Evolutionary conservation across 2,113 vertebrate genomes (phyloP), one percentile per base, ranked within the genome.

Genomic region (Agelaius tricolor): DNA sequence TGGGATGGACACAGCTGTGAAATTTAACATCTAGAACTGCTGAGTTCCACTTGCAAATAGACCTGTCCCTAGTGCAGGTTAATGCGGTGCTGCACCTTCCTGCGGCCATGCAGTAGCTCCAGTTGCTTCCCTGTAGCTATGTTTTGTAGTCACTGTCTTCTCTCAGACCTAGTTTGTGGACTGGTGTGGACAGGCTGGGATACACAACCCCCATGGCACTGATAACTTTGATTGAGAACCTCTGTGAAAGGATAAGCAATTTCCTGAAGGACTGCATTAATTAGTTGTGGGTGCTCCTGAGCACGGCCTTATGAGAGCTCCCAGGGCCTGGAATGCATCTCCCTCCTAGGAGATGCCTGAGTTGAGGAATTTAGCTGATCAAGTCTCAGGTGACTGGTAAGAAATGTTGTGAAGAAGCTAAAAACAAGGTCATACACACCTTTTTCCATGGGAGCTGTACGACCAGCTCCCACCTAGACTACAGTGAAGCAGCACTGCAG

Each of bases 271-370:
- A 33, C 4, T 58, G 5, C 5, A 35, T 0, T 1, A 7, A 6
- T 54, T 39, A 47, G 14, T 12, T 0, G 0, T 17, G 27, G 6
- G 14, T 0, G 0, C 11, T 39, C 30, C 30, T n/a, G 15, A 55
- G 5, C 7, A 9, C 2, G 20, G 69, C 35, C 19, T 30, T 33
- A 46, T 0, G 3, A 24, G 9, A 10, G 10, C 9, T 37, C 15
- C 27, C 22, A 47, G 54, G 39, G 14, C 11, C 15, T 43, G 41
- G 19, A 84, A 10, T 1, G 1, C 13, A 31, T 49, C 15, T 18
- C 3, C 1, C 11, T 84, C 67, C 19, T 26, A 35, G 54, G 9
- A 74, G 20, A 59, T 41, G 43, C 2, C 28, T 51, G 28, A 76
- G 6, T n/a, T 9, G 39, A 89, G 15, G 18, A 51, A 20, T 52